Conservation (phyloP, 2,797 vertebrate species). For the Acestrorhynchus altus region DNA sequence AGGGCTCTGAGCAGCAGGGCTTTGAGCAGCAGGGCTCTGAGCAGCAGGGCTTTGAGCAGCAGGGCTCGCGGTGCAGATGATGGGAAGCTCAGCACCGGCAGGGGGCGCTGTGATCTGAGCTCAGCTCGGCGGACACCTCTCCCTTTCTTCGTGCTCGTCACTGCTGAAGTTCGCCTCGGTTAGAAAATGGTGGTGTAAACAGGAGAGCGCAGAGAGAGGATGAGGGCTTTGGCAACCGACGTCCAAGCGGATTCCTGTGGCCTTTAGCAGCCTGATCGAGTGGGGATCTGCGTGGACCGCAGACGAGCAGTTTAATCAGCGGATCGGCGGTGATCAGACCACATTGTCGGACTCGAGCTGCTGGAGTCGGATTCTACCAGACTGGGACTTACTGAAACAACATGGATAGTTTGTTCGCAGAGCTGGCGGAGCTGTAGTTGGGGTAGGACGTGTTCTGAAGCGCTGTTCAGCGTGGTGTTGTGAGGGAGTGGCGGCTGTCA, state of each 20-base stretch:
- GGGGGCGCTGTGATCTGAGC: conserved; percentile 22
- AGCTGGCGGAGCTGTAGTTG: no score
- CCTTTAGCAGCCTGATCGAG: not conserved
- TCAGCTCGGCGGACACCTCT: not conserved
- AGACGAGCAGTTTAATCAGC: conserved; percentile 9
- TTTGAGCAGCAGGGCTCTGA: no score
- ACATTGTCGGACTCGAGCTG: no score
- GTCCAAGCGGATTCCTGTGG: not conserved
- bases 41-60: no score
- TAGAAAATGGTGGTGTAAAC: conserved; percentile 55
- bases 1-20: no score
- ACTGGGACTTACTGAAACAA: no score
- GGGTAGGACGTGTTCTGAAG: not conserved
- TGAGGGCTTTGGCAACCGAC: not conserved
- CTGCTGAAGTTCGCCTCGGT: conserved; percentile 34
- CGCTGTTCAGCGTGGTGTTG: not conserved
- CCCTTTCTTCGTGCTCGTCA: not conserved
- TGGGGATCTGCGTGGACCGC: no score
- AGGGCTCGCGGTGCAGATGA: no score
- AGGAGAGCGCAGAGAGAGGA: not conserved
- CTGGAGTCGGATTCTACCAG: no score
- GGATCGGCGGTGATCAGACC: no score
- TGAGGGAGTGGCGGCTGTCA: not conserved
- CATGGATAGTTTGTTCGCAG: no score
- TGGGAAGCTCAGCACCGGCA: no score